phyloP scores from a whole-genome alignment of 2,797 vertebrate genomes.

The Alectoris magna region DNA sequence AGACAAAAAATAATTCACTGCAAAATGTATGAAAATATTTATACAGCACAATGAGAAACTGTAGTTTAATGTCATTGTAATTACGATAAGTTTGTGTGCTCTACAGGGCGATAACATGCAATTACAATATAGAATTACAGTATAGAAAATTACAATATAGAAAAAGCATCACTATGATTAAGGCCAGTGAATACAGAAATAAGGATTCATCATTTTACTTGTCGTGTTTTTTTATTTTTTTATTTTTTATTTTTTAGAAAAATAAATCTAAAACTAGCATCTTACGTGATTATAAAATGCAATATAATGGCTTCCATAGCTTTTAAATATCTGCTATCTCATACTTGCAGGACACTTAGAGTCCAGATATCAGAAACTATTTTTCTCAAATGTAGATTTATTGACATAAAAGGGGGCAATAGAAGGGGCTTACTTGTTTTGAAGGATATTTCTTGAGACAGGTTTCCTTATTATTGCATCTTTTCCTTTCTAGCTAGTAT shows the following conservation, averaged over 20 bases:
- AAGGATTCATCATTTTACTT: background rate
- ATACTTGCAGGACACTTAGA: background rate
- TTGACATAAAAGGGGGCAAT: background rate
- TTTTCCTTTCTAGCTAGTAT: background rate
- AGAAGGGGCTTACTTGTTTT: background rate
- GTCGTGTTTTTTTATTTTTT: background rate
- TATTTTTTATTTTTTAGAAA: background rate
- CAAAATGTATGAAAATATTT: background rate
- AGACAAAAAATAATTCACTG: background rate
- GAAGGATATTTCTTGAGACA: background rate
- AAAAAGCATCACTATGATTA: background rate
- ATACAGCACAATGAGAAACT: background rate
- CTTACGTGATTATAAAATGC: background rate
- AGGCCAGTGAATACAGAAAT: background rate
- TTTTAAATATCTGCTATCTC: background rate
- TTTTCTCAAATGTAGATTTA: background rate
- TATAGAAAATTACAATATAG: background rate
- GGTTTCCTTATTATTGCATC: rapidly evolving
- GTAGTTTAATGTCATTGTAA: background rate
- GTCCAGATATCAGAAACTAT: background rate
- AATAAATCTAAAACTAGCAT: background rate
- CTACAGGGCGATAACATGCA: background rate
- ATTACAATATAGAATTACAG: background rate
- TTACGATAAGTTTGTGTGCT: background rate
- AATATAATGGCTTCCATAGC: background rate